Evolutionary conservation across 2,113 vertebrate species (phyloP).

Genomic region (Thalassarche chlororhynchos): DNA sequence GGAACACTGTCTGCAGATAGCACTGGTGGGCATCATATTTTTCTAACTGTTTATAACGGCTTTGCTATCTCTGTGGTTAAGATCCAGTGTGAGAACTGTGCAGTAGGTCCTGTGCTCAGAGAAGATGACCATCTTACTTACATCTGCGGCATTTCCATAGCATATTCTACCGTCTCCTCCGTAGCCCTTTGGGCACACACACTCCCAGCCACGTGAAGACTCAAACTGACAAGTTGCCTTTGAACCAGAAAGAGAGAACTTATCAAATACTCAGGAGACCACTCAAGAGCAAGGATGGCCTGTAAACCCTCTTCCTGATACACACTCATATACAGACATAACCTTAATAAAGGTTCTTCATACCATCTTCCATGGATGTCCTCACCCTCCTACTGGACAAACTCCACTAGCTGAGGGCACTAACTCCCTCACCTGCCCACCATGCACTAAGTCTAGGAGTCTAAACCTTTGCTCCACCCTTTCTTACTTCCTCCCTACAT

Average conservation of each 20-base stretch:
- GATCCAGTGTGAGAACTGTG: background rate
- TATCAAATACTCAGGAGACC: background rate
- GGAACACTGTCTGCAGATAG: background rate
- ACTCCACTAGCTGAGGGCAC: background rate
- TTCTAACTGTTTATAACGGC: background rate
- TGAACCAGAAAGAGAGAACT: background rate
- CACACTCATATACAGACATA: background rate
- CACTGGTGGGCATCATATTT: background rate
- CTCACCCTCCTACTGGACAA: background rate
- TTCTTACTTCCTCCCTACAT: background rate
- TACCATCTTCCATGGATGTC: background rate
- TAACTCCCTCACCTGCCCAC: background rate
- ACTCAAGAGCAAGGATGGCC: background rate
- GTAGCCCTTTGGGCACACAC: conserved; percentile 84
- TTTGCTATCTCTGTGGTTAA: background rate
- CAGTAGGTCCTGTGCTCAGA: background rate
- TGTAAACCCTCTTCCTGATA: background rate
- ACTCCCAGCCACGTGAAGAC: conserved; percentile 76
- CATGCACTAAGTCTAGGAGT: background rate
- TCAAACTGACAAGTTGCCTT: conserved; percentile 79
- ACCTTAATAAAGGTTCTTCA: background rate
- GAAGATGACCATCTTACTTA: conserved; percentile 48
- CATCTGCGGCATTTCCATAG: conserved; percentile 84
- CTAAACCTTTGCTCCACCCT: background rate
- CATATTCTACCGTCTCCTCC: conserved; percentile 84